A percentile compares a stretch with the other conserved stretches of the same genome.
phyloP scores from a whole-genome alignment of 2,888 invertebrate species.

The Dexiosoma caninum region DNA sequence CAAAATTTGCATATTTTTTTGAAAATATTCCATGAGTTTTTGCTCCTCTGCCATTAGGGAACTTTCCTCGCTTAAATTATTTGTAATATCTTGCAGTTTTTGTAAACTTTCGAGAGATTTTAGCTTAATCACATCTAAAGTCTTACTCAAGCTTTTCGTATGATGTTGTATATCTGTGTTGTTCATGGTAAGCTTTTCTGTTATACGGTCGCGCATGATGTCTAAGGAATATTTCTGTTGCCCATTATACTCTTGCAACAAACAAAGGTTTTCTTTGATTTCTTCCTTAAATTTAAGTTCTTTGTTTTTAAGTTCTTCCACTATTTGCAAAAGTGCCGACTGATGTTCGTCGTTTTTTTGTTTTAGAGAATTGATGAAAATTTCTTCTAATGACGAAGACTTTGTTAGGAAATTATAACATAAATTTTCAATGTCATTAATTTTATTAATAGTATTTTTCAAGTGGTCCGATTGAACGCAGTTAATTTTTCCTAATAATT shows the following conservation, averaged over 20 bases:
- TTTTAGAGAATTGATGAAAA: constrained; percentile 65
- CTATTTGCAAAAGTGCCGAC: constrained; percentile 60
- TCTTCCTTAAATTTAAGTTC: constrained; percentile 66
- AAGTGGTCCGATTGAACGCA: constrained; percentile 68
- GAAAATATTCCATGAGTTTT: constrained; percentile 37
- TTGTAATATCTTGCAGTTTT: constrained; percentile 30
- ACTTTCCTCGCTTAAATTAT: constrained; percentile 59
- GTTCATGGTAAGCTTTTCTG: constrained; percentile 60
- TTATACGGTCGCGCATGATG: constrained; percentile 66
- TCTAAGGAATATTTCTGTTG: constrained; percentile 68
- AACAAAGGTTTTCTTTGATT: constrained; percentile 67
- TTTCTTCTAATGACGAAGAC: constrained; percentile 65
- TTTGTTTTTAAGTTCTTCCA: constrained; percentile 68
- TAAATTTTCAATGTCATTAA: constrained; percentile 67
- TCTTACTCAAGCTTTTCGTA: constrained; percentile 64
- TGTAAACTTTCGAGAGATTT: constrained; percentile 54
- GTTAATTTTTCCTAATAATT: constrained; percentile 69
- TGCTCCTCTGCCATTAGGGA: constrained; percentile 67
- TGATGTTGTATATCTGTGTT: constrained; percentile 65
- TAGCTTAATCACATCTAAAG: constrained; percentile 65
- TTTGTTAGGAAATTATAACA: constrained; percentile 66
- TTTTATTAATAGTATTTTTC: constrained; percentile 67
- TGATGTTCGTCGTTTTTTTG: constrained; percentile 67
- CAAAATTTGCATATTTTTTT: constrained; percentile 25
- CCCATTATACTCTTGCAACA: constrained; percentile 67